Evolutionary conservation across 2,888 invertebrate genomes (phyloP), one percentile per base, ranked within the genome.

Genomic region (Tanytarsus gracilentus): DNA sequence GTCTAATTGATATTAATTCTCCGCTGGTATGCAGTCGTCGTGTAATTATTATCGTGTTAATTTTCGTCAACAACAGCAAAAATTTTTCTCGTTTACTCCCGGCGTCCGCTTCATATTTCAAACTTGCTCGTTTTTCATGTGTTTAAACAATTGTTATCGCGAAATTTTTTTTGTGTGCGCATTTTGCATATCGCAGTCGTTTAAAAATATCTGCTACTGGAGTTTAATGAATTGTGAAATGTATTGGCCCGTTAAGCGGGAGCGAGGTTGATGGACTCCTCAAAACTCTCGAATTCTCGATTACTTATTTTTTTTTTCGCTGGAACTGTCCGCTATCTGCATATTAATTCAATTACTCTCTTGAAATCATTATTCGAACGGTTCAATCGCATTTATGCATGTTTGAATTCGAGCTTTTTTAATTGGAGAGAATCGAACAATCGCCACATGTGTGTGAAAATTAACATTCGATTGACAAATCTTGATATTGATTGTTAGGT

Each of bases 1-100:
- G 30, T 52, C 52, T 26, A 55, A 55, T 55, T 55, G 55, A 55
- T 55, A 55, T 55, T 55, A 55, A 55, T 55, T 55, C 33, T 26
- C 27, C 9, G 8, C 26, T 55, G 55, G 40, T 55, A 55, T 55
- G 39, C 39, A 55, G 39, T 55, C 33, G 14, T 21, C 9, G 8
- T 21, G 21, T 16, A 40, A 55, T 53, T 39, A 55, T 40, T 55
- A 33, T 55, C 55, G 40, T 55, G 40, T 40, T 39, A 30, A 55
- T 21, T 39, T 33, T 40, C 36, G 36, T 23, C 53, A 16, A 25
- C 25, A 49, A 18, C 26, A 11, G 26, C 52, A 33, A 36, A 36
- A 30, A 33, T 33, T 52, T 30, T 21, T 25, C 8, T 50, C 25
- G 4, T 40, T 44, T 23, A 44, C 18, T 18, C 23, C 21, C 25